Evolutionary conservation across 1,140 invertebrate genomes (phyloP).

Genomic region (Archivesica marissinica): DNA sequence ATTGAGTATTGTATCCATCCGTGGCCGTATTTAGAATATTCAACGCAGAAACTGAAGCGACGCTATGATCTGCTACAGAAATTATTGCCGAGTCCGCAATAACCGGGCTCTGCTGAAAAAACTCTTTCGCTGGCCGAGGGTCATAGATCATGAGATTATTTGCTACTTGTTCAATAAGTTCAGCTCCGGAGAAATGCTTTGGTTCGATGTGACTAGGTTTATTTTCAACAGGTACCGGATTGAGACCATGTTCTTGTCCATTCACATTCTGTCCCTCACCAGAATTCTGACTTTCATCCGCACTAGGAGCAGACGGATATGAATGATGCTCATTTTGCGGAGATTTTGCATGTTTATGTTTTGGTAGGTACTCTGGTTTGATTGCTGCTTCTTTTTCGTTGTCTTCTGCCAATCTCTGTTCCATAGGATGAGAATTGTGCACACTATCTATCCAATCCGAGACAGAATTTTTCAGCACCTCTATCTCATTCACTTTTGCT

Average conservation of each 20-base stretch:
- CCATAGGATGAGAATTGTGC: constrained; percentile 40
- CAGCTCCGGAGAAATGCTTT: constrained; percentile 44
- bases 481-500: constrained; percentile 57
- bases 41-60: constrained; percentile 34
- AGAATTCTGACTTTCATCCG: not conserved
- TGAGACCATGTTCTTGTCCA: not conserved
- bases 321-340: constrained; percentile 6
- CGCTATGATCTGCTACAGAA: constrained; percentile 21
- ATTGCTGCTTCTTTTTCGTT: constrained; percentile 47
- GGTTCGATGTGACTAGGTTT: not conserved
- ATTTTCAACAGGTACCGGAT: not conserved
- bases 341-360: constrained; percentile 35
- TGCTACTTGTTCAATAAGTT: constrained; percentile 55
- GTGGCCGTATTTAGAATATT: constrained; percentile 30
- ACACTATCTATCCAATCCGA: constrained; percentile 60
- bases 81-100: constrained; percentile 30
- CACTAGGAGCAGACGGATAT: not conserved
- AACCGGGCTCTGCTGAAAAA: constrained; percentile 25
- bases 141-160: constrained; percentile 48
- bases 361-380: constrained; percentile 58
- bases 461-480: constrained; percentile 58
- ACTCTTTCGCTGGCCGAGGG: constrained; percentile 39
- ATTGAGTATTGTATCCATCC: constrained; percentile 25
- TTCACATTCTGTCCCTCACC: not conserved
- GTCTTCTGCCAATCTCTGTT: not conserved